Evolutionary conservation across 2,113 vertebrate species (phyloP).

Genomic region (Fulmarus glacialis): DNA sequence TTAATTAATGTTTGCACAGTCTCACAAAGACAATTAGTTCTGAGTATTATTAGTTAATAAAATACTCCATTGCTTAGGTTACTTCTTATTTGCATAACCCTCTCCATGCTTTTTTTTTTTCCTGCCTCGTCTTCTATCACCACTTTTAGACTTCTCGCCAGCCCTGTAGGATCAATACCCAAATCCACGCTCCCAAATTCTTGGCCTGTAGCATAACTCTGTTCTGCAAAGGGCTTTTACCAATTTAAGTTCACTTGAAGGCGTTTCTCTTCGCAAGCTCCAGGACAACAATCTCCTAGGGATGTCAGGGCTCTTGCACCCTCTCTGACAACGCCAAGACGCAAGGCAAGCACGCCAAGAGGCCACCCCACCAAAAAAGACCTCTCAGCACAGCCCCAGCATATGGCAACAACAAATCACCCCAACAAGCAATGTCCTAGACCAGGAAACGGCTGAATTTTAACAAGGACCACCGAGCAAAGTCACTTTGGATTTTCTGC

Average conservation of each 20-base stretch:
- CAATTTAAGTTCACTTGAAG: neutral
- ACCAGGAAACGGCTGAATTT: neutral
- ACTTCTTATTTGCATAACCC: neutral
- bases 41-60: constrained; percentile 12
- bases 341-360: neutral
- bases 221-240: neutral
- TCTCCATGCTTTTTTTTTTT: neutral
- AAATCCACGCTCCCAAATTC: neutral
- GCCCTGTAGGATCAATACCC: neutral
- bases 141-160: neutral
- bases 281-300: neutral
- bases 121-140: neutral
- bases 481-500: neutral
- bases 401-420: neutral
- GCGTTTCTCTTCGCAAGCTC: neutral
- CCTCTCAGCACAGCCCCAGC: neutral
- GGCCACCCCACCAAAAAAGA: neutral
- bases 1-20: neutral
- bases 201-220: neutral
- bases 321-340: neutral
- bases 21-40: neutral
- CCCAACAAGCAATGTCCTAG: neutral
- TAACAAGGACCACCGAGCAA: neutral
- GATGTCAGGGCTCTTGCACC: neutral
- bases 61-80: neutral